Conservation (phyloP, 2,797 vertebrate species). For the Mormyrops boulengeri region DNA sequence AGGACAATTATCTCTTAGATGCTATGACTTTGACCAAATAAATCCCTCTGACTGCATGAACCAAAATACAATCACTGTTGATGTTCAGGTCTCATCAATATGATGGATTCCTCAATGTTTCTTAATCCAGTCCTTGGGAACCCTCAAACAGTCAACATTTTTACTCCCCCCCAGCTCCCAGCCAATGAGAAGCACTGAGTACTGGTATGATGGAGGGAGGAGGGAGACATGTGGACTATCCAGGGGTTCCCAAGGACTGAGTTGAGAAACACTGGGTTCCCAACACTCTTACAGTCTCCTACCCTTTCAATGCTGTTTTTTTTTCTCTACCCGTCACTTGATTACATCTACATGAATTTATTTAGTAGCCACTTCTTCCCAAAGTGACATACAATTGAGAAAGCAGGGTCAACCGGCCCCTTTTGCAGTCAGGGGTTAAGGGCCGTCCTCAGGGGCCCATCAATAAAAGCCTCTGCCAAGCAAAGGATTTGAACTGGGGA, state of each 20-base stretch:
- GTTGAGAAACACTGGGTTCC: not conserved
- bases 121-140: not conserved
- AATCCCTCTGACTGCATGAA: not conserved
- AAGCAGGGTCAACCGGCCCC: not conserved
- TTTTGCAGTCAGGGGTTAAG: not conserved
- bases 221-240: not conserved
- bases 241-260: not conserved
- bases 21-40: not conserved
- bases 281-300: not conserved
- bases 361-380: not conserved
- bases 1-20: not conserved
- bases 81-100: not conserved
- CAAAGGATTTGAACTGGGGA: not conserved
- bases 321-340: not conserved
- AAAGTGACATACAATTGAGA: not conserved
- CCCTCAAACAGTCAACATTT: not conserved
- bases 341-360: not conserved
- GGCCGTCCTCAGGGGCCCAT: not conserved
- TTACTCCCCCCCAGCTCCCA: not conserved
- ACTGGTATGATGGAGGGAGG: not conserved
- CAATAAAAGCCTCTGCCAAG: not conserved
- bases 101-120: not conserved
- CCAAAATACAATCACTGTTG: not conserved
- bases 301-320: not conserved
- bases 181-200: not conserved